Conservation (phyloP, 2,888 invertebrate genomes). For the Cheilosia scutellata region DNA sequence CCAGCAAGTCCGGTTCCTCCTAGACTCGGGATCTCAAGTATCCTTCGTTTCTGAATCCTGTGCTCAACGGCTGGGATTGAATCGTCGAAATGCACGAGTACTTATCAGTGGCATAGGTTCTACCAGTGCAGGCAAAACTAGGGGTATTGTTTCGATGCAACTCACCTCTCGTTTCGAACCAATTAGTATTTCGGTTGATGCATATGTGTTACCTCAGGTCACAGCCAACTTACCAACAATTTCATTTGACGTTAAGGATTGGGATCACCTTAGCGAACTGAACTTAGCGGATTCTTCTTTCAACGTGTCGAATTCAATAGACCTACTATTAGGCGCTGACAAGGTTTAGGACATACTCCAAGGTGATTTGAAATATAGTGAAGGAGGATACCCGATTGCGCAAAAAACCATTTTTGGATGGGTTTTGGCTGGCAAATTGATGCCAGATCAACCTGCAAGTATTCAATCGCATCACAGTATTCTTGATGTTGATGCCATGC, state of each 20-base stretch:
- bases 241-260: conserved; percentile 12
- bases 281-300: conserved; percentile 60
- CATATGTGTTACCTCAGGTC: neutral
- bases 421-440: conserved; percentile 14
- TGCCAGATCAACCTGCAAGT: neutral
- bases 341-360: conserved; percentile 31
- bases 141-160: conserved; percentile 1
- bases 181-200: neutral
- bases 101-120: neutral
- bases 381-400: neutral
- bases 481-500: neutral
- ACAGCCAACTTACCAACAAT: neutral
- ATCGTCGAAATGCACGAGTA: conserved; percentile 6
- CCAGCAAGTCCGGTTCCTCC: neutral
- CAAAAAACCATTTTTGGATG: conserved; percentile 28
- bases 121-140: neutral
- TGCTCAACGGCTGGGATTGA: neutral
- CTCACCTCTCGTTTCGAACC: too few relatives aligned
- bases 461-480: neutral
- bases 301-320: conserved; percentile 47
- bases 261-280: conserved; percentile 29
- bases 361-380: neutral
- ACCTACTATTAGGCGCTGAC: conserved; percentile 61
- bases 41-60: conserved; percentile 6
- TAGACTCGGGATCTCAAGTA: conserved; percentile 7